These are phyloP conservation scores for Camptogramma bilineatum DNA, from an alignment of 2,888 invertebrate genomes.

Conservation along the genomic window DNA sequence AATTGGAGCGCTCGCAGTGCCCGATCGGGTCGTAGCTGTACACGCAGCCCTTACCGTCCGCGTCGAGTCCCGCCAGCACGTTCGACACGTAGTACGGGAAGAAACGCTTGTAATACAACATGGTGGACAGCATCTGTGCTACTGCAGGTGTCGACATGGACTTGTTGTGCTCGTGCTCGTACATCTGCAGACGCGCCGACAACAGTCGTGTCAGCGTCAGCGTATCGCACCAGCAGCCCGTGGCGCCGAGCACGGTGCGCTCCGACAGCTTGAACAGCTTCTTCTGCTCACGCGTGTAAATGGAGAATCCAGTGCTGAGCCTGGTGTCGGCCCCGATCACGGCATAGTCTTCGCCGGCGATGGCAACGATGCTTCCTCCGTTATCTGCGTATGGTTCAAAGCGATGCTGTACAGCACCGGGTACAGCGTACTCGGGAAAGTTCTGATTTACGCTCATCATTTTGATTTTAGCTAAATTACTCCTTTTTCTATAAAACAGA, in stretches of 20 bases:
- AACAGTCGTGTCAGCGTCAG: conserved; percentile 94
- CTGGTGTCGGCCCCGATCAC: conserved; percentile 98
- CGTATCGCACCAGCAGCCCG: conserved; percentile 99
- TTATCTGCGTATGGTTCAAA: conserved; percentile 84
- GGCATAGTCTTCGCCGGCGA: conserved; percentile 97
- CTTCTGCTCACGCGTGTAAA: conserved; percentile 94
- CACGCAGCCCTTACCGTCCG: conserved; percentile 96
- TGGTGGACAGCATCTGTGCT: conserved; percentile 98
- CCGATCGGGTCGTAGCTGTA: conserved; percentile 99
- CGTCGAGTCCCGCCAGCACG: conserved; percentile 96
- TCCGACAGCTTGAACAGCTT: conserved; percentile 94
- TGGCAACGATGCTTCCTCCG: conserved; percentile 96
- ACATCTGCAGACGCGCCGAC: conserved; percentile 96
- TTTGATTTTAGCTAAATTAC: conserved; percentile 35
- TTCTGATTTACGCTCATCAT: conserved; percentile 72
- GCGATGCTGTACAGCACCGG: conserved; percentile 79
- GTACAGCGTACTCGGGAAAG: conserved; percentile 79
- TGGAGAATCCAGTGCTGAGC: conserved; percentile 95
- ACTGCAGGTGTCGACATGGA: conserved; percentile 96
- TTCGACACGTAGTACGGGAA: conserved; percentile 99
- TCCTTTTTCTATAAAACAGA: not conserved
- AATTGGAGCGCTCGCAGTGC: conserved; percentile 94
- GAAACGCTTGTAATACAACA: conserved; percentile 98
- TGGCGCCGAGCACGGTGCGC: conserved; percentile 95
- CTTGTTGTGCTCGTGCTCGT: conserved; percentile 96